Evolutionary conservation across 2,797 vertebrate species (phyloP).

Genomic region (Intellagama lesueurii): DNA sequence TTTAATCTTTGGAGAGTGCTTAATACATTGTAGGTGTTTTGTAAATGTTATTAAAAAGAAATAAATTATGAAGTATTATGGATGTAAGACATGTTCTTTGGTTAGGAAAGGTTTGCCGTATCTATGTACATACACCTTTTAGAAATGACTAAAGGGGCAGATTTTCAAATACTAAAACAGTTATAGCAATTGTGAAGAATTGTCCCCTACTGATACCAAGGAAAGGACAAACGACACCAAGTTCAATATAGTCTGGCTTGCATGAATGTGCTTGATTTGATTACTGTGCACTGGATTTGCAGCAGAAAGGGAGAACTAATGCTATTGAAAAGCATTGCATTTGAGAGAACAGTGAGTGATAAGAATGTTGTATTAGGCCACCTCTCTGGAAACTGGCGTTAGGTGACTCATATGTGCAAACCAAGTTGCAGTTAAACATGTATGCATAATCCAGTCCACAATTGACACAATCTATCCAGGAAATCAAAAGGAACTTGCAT

Average conservation of each 20-base stretch:
- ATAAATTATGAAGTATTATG: not conserved
- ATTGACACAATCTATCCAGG: not conserved
- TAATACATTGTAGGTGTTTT: not conserved
- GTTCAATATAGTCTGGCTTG: not conserved
- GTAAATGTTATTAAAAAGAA: not conserved
- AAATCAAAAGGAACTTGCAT: not conserved
- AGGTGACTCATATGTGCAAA: not conserved
- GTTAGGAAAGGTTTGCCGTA: not conserved
- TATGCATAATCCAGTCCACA: not conserved
- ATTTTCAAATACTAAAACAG: not conserved
- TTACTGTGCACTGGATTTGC: not conserved
- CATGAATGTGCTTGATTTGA: not conserved
- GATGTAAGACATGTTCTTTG: not conserved
- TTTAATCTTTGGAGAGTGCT: not conserved
- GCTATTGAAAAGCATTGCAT: not conserved
- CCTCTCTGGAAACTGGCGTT: not conserved
- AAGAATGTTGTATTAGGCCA: not conserved
- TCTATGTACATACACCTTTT: not conserved
- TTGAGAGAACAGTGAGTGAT: not conserved
- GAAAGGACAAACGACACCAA: not conserved
- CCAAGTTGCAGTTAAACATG: not conserved
- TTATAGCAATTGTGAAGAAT: not conserved
- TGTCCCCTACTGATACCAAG: not conserved
- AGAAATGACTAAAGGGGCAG: not conserved
- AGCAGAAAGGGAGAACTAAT: not conserved